Base-by-base conservation (phyloP, 2,797 vertebrate genomes). In the Harpagifer antarcticus region DNA sequence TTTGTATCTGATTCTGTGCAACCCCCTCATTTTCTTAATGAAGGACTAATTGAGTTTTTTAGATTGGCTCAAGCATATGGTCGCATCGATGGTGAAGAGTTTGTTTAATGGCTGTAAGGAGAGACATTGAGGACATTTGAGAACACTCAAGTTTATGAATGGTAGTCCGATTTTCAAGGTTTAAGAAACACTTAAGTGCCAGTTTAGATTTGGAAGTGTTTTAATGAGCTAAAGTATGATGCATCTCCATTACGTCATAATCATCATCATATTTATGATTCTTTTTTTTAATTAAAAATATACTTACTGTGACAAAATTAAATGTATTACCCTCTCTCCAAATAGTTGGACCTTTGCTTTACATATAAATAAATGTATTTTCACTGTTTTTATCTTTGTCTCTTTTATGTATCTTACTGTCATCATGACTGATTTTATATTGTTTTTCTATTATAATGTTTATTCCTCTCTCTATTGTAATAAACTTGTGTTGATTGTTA, bases 11-110 rank as follows among this genome's bases (percentile, higher is more conserved):
- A 91, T 93, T 93, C 88, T n/a, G 81, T 88, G 91, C 91, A 92
- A 90, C 92, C 91, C 92, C 89, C 90, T 93, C 91, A 90, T 93
- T 93, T 92, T 93, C 90, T 86, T 92, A 93, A 93, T 93, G 89
- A 93, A 88, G 86, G 78, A 88, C 90, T 93, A 92, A 94, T 93
- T 93, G 91, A 85, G 88, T 87, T 91, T 92, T 89, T 89, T 89
- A 74, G 82, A 85, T 84, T 87, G 89, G 86, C 77, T 83, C 62
- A 88, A 92, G 87, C 91, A 92, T 92, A 90, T 91, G 92, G 91
- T 79, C 48, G 72, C 58, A 82, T 79, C 78, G 81, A 81, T 71
- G 79, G 74, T 72, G 63, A 70, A 59, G 68, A 48, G 42, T 70
- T 72, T 67, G 78, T 72, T 33, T 84, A 73, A 88, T 77, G 69